These are phyloP conservation scores for Carabus problematicus DNA, from an alignment of 2,888 invertebrate genomes.

Conservation along the genomic window DNA sequence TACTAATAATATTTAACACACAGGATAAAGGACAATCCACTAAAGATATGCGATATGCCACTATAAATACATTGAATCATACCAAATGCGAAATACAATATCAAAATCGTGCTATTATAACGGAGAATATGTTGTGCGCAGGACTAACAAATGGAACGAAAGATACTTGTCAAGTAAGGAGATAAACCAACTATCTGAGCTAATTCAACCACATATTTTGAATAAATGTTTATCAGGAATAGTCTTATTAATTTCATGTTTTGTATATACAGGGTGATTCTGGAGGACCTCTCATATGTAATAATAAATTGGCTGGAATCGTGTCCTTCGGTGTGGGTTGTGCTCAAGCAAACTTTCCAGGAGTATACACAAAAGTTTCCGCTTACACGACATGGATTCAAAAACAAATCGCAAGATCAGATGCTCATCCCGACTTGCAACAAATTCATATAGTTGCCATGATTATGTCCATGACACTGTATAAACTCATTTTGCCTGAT, in stretches of 20 bases:
- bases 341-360: slow-evolving; percentile 15
- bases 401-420: neutral
- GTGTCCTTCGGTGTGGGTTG: slow-evolving; percentile 1
- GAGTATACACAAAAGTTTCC: slow-evolving; percentile 16
- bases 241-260: too few relatives aligned
- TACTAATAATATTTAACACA: too few relatives aligned
- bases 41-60: too few relatives aligned
- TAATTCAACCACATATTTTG: neutral
- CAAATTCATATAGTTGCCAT: too few relatives aligned
- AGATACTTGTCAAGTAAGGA: neutral
- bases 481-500: too few relatives aligned
- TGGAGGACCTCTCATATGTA: slow-evolving; percentile 14
- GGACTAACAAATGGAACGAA: neutral
- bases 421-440: too few relatives aligned
- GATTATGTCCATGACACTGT: too few relatives aligned
- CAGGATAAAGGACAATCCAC: too few relatives aligned
- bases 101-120: too few relatives aligned
- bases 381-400: slow-evolving; percentile 18
- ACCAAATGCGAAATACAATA: too few relatives aligned
- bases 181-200: neutral
- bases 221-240: neutral
- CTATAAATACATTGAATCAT: too few relatives aligned
- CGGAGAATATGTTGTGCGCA: too few relatives aligned
- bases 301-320: neutral
- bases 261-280: slow-evolving; percentile 16